Evolutionary conservation across 2,888 invertebrate species (phyloP), one percentile per base, ranked within the genome.

Genomic region (Ectemnius continuus): DNA sequence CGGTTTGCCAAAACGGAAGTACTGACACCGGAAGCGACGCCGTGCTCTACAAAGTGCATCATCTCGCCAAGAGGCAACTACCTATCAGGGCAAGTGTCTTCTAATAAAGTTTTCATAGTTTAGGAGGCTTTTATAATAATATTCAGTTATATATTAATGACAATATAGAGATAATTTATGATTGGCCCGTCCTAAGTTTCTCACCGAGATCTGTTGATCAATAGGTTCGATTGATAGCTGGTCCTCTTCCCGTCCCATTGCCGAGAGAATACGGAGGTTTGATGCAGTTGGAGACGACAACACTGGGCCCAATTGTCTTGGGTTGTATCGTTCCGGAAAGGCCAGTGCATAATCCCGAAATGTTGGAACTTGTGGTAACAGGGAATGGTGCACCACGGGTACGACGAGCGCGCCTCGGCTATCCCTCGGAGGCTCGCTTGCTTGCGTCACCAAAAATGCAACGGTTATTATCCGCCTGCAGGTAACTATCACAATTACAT

Each of bases 381-480:
- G 90, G 90, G 71, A 89, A 80, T 68, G 89, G 90, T 87, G 87
- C 90, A 75, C 88, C 91, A 65, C 81, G 90, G 82, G 87, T 91
- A 64, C 86, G 89, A 79, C 83, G 90, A 75, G 90, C 90, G 6
- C 81, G 88, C 61, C 83, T 91, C 46, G 90, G 90, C 57, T 91
- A 90, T 80, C 90, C 90, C 20, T 92, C 92, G 60, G 92, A 92
- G 76, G 88, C 89, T 47, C 87, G 91, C 67, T 86, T 92, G 20
- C 87, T 92, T 75, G 91, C 92, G 58, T 91, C 92, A 28, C 92
- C 92, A 58, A 91, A 91, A 81, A 92, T 92, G 86, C 92, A 92
- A 76, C 89, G 91, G 76, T 91, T 92, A 75, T 80, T 92, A 65
- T 89, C 91, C 14, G 91, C 91, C 78, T 92, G 92, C 88, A 91